Conservation (phyloP, 2,888 invertebrate genomes). For the Cabera pusaria region DNA sequence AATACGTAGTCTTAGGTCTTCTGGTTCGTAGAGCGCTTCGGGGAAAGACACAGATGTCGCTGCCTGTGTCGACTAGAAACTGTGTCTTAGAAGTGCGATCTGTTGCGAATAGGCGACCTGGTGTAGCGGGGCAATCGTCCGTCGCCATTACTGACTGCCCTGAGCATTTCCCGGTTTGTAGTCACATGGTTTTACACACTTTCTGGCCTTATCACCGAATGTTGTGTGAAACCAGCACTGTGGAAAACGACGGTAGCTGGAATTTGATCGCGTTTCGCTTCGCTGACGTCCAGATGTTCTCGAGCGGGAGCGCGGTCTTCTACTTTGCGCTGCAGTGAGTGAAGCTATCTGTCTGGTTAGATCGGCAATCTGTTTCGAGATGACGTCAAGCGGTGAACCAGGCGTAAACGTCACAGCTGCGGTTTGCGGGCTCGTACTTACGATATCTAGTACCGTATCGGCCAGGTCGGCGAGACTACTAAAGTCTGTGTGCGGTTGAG, state of each 20-base stretch:
- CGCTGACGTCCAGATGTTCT: too few species aligned
- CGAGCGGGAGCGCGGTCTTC: too few species aligned
- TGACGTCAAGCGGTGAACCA: background rate
- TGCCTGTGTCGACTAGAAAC: constrained; percentile 30
- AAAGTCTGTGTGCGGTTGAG: background rate
- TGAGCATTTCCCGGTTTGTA: constrained; percentile 14
- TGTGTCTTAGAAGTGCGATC: constrained; percentile 19
- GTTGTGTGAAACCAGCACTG: constrained; percentile 13
- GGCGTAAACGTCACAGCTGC: background rate
- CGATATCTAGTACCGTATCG: constrained; percentile 3
- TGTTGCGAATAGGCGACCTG: constrained; percentile 22
- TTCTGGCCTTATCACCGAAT: constrained; percentile 7
- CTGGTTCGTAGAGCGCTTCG: constrained; percentile 8
- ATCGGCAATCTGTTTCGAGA: constrained; percentile 3
- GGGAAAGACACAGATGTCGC: constrained; percentile 28
- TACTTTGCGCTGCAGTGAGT: constrained; percentile 2
- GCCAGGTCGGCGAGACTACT: constrained; percentile 5
- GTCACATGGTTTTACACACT: constrained; percentile 12
- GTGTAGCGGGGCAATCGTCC: constrained; percentile 13
- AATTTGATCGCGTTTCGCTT: constrained; percentile 4
- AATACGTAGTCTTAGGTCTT: background rate
- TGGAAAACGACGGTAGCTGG: constrained; percentile 9
- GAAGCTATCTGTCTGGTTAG: background rate
- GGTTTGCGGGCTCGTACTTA: background rate
- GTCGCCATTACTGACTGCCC: constrained; percentile 18